Percentiles rank a stretch among this genome's conserved stretches.
Conservation (phyloP, 2,113 vertebrate genomes). For the Dolichotis patagonum region DNA sequence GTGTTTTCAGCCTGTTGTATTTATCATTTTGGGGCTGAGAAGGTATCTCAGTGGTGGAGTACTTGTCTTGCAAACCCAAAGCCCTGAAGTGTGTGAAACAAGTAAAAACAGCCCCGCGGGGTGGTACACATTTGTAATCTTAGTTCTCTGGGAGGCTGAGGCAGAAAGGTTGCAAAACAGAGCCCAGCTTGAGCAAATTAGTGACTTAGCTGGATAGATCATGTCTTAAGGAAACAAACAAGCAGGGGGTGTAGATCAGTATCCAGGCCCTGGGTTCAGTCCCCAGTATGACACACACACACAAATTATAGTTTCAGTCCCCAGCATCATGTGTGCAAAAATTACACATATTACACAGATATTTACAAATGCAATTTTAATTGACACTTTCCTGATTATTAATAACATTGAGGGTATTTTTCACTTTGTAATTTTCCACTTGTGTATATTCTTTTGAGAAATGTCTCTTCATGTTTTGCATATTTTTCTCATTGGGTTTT, state of each 20-base stretch:
- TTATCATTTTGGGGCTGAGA: background rate
- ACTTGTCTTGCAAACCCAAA: background rate
- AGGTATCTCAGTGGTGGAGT: background rate
- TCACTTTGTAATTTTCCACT: constrained; percentile 18
- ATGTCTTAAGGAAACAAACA: background rate
- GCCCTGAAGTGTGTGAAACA: background rate
- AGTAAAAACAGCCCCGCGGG: background rate
- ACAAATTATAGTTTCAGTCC: background rate
- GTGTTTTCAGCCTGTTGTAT: background rate
- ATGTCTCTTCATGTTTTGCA: background rate
- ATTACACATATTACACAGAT: background rate
- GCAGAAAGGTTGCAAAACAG: background rate
- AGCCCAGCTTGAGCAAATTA: background rate
- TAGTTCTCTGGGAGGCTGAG: background rate
- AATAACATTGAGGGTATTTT: background rate
- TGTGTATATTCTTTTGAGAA: background rate
- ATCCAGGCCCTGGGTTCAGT: background rate
- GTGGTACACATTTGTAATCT: background rate
- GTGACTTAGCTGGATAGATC: background rate
- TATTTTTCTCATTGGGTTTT: background rate
- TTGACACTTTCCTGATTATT: constrained; percentile 10
- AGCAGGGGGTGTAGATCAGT: background rate
- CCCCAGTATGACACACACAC: background rate
- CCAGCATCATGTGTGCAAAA: background rate
- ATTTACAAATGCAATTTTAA: background rate